phyloP scores from a whole-genome alignment of 2,888 invertebrate genomes.

The Temnothorax ravouxi region DNA sequence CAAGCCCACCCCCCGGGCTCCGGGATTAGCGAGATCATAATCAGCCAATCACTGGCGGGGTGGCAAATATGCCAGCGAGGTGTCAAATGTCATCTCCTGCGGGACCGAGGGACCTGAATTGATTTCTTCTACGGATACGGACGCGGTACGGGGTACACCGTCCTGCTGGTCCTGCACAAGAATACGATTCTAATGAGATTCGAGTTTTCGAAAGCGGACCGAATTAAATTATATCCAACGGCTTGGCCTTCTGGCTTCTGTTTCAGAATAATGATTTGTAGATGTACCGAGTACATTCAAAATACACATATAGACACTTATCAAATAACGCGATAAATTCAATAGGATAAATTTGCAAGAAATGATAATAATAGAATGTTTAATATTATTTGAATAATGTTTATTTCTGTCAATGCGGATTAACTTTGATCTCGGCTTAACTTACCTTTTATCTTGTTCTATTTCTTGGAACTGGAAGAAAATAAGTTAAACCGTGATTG shows the following conservation, averaged over 20 bases:
- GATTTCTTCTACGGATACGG: constrained; percentile 70
- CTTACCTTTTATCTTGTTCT: no score
- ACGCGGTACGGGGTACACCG: background rate
- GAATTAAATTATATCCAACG: constrained; percentile 41
- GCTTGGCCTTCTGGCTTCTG: background rate
- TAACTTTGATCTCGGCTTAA: no score
- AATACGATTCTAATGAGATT: constrained; percentile 55
- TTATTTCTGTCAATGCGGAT: no score
- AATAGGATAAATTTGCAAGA: background rate
- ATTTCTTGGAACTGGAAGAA: no score
- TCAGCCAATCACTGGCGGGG: constrained; percentile 83
- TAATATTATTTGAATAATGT: background rate
- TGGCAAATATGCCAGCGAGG: constrained; percentile 73
- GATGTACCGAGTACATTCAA: background rate
- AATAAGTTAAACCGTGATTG: no score
- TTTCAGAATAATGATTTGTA: background rate
- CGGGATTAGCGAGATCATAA: constrained; percentile 85
- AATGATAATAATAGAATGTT: background rate
- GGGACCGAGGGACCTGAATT: constrained; percentile 73
- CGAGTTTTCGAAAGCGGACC: constrained; percentile 21
- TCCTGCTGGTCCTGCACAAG: constrained; percentile 3
- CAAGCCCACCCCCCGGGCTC: constrained; percentile 69
- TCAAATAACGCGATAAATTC: background rate
- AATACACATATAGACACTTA: background rate
- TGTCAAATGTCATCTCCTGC: constrained; percentile 83